These are phyloP conservation scores for Trichogramma pretiosum DNA, from an alignment of 1,140 invertebrate species.

Conservation along the genomic window DNA sequence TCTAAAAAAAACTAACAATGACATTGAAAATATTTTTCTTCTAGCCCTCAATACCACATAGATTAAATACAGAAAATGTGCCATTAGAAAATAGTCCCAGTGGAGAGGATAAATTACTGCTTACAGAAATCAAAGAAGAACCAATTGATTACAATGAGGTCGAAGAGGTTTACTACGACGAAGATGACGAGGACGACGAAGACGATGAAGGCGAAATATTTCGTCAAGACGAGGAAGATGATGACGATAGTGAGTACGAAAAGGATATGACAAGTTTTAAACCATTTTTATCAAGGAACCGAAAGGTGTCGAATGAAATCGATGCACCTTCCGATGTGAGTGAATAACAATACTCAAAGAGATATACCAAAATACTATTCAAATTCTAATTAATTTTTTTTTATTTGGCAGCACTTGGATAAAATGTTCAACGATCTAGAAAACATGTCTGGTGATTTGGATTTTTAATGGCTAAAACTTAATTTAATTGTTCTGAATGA, in stretches of 20 bases:
- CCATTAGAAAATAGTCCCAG: conserved; percentile 18
- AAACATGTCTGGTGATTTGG: too few species aligned
- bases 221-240: conserved; percentile 28
- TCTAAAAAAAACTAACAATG: not conserved
- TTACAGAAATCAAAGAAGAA: conserved; percentile 40
- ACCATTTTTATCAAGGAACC: conserved; percentile 3
- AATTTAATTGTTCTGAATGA: too few species aligned
- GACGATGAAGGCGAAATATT: conserved; percentile 29
- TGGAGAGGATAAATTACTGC: conserved; percentile 23
- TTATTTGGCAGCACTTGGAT: too few species aligned
- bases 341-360: too few species aligned
- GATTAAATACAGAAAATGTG: conserved; percentile 14
- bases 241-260: conserved; percentile 30
- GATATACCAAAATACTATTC: too few species aligned
- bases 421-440: too few species aligned
- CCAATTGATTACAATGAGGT: conserved; percentile 41
- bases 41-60: conserved; percentile 21
- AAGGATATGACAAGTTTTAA: conserved; percentile 24
- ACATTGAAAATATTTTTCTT: conserved; percentile 3
- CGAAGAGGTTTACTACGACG: conserved; percentile 32
- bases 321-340: too few species aligned
- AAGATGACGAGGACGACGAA: conserved; percentile 31
- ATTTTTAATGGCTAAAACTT: too few species aligned
- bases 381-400: too few species aligned
- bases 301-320: too few species aligned